Evolutionary conservation across 2,113 vertebrate species (phyloP).

Genomic region (Catharus minimus): DNA sequence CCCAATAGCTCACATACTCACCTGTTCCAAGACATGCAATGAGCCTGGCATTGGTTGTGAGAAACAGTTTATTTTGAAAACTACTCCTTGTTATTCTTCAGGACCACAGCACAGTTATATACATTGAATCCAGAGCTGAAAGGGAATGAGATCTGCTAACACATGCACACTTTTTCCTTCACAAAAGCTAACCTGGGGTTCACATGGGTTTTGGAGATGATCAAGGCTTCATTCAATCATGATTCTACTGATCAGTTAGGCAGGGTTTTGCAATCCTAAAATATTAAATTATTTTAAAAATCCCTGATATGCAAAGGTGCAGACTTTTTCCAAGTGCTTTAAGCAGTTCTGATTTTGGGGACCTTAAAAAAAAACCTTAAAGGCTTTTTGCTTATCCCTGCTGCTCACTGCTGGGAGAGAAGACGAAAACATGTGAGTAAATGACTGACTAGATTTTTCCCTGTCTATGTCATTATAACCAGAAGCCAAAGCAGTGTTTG

Average conservation of each 20-base stretch:
- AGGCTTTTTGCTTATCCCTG: background rate
- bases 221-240: background rate
- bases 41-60: background rate
- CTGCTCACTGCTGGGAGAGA: fast-evolving
- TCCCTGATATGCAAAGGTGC: background rate
- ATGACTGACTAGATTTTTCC: background rate
- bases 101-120: no score
- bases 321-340: background rate
- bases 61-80: background rate
- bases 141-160: background rate
- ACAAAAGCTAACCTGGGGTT: background rate
- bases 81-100: background rate
- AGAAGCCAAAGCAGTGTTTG: background rate
- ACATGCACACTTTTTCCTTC: background rate
- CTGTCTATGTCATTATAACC: background rate
- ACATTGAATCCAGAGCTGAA: background rate
- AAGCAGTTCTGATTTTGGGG: background rate
- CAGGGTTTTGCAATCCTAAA: background rate
- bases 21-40: background rate
- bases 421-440: background rate
- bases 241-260: background rate
- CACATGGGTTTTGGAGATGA: fast-evolving
- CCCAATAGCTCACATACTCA: background rate
- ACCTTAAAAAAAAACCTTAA: background rate
- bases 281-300: background rate